These are phyloP conservation scores for Corythornis cristatus DNA, from an alignment of 2,113 vertebrate species.

Conservation along the genomic window DNA sequence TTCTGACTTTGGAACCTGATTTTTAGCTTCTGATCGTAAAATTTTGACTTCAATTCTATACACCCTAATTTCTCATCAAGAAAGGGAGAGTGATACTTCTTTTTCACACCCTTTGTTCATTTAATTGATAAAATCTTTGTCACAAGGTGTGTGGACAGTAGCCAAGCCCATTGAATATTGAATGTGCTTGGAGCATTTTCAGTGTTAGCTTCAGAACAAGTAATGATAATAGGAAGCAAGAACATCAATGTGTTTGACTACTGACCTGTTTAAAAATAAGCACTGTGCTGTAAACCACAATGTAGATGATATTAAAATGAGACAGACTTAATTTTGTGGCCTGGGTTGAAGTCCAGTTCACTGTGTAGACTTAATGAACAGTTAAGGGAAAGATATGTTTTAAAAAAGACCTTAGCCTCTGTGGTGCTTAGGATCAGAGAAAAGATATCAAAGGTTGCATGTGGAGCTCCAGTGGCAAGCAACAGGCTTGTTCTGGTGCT, in stretches of 20 bases:
- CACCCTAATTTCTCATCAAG: neutral
- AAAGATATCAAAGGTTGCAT: neutral
- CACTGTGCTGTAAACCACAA: rapidly evolving
- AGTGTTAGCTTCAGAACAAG: neutral
- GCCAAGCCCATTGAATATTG: rapidly evolving
- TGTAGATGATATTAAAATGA: neutral
- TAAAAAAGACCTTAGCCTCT: neutral
- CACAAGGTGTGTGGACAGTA: neutral
- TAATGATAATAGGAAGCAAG: neutral
- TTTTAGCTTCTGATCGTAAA: neutral
- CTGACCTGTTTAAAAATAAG: neutral
- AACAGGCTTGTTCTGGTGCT: neutral
- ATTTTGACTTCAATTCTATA: neutral
- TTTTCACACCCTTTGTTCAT: neutral
- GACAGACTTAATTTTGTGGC: neutral
- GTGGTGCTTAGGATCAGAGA: neutral
- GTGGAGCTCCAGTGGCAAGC: neutral
- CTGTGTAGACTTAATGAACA: neutral
- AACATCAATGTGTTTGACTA: neutral
- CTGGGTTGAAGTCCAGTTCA: neutral
- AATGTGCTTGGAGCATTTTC: neutral
- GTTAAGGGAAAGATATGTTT: neutral
- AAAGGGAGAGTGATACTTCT: neutral
- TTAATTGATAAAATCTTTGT: neutral
- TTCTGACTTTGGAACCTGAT: neutral